phyloP scores from a whole-genome alignment of 2,113 vertebrate genomes.

The Crotalus helleri region DNA sequence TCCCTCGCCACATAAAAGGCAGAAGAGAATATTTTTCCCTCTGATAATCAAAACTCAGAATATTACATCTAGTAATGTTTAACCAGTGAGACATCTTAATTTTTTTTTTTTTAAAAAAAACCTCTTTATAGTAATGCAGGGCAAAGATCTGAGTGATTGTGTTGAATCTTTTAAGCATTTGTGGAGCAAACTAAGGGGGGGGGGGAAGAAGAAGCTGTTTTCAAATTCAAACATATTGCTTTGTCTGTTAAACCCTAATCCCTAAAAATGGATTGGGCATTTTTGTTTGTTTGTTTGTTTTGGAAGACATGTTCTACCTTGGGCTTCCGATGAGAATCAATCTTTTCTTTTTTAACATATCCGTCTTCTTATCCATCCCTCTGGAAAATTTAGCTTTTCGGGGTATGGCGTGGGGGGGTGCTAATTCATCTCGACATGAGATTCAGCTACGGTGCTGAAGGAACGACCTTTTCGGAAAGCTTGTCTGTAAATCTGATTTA shows the following conservation, averaged over 20 bases:
- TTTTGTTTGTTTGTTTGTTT: no score
- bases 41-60: neutral
- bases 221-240: neutral
- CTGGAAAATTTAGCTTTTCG: neutral
- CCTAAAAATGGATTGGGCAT: neutral
- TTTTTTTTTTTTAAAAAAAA: neutral
- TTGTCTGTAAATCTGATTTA: neutral
- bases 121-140: neutral
- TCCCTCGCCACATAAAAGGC: neutral
- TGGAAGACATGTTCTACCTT: neutral
- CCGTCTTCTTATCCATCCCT: neutral
- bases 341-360: neutral
- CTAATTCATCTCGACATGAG: neutral
- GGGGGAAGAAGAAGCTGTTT: neutral
- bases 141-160: neutral
- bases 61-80: neutral
- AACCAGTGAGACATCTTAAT: neutral
- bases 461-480: neutral
- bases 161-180: neutral
- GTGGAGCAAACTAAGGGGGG: neutral
- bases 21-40: neutral
- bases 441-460: neutral
- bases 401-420: no score
- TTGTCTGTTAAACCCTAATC: neutral
- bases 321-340: neutral